Base-by-base conservation (phyloP, 2,797 vertebrate species). In the Lateolabrax maculatus region DNA sequence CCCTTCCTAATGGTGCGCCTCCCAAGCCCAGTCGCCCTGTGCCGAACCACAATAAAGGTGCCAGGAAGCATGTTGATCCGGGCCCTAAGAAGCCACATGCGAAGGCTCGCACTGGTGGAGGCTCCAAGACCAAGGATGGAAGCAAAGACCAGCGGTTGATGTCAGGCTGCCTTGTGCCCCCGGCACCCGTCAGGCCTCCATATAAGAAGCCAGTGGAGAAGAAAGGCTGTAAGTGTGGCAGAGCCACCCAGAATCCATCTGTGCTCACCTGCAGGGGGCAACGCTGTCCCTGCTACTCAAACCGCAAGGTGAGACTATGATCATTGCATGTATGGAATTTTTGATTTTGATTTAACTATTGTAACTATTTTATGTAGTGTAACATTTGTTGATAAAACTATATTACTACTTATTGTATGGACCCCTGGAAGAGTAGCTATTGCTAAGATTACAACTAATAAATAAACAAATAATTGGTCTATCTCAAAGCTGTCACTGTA, bases 241-340 rank as follows among this genome's bases (percentile, higher is more conserved):
- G 98, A 91, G 98, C 98, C 87, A 99, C 98, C 86, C 98, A 99
- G 96, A 99, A 99, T 95, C 98, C 98, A 93, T 99, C 98, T 95
- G 98, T 99, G 96, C 96, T 99, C 96, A 99, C 98, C 80, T 99
- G 98, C 92, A 97, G 98, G 89, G 98, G 98, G 94, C 98, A 99
- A 87, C 97, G 98, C 69, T 99, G 98, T 92, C 98, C 98, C 84
- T 99, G 98, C 89, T 99, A 99, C 83, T 99, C 98, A 19, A 99
- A 99, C 95, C 98, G 98, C 88, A 99, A 99, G 96, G 94, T 95
- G 58, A 90, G 89, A 48, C 6, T 1, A 3, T 9, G 4, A 53
- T 5, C 1, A 29, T 5, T 61, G 13, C 10, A 8, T 49, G 5
- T 3, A 9, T 27, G 1, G 21, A 6, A 25, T 19, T 29, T 31